phyloP scores from a whole-genome alignment of 1,140 invertebrate species.

The Drosophila obscura region DNA sequence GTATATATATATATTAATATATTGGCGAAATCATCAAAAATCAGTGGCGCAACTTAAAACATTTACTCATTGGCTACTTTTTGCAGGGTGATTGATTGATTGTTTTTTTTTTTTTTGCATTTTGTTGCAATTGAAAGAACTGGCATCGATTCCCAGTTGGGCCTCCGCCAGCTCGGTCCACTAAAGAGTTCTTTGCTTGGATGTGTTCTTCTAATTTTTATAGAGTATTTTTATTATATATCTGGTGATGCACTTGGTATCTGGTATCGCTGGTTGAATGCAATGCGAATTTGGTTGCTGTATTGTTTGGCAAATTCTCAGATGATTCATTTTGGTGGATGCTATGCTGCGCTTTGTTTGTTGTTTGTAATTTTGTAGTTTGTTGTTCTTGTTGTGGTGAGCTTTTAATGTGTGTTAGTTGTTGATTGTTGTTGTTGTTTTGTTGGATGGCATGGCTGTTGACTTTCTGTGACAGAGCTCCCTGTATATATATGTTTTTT shows the following conservation, averaged over 20 bases:
- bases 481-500: constrained; percentile 64
- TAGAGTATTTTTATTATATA: constrained; percentile 29
- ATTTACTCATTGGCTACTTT: constrained; percentile 10
- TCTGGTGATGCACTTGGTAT: constrained; percentile 22
- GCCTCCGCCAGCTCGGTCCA: no score
- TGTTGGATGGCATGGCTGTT: constrained; percentile 67
- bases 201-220: constrained; percentile 12
- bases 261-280: background rate
- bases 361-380: constrained; percentile 43
- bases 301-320: constrained; percentile 51
- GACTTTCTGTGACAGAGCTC: constrained; percentile 72
- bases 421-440: constrained; percentile 56
- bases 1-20: constrained; percentile 51
- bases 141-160: no score
- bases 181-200: constrained; percentile 6
- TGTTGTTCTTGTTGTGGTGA: constrained; percentile 37
- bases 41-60: constrained; percentile 36
- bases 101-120: background rate
- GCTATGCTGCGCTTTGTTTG: constrained; percentile 27
- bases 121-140: background rate
- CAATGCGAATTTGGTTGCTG: constrained; percentile 25
- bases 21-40: constrained; percentile 41
- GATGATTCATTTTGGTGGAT: constrained; percentile 46
- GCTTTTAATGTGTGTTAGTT: constrained; percentile 44
- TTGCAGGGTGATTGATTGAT: no score